These are phyloP conservation scores for Centropyge bicolor DNA, from an alignment of 2,797 vertebrate genomes.

Conservation along the genomic window DNA sequence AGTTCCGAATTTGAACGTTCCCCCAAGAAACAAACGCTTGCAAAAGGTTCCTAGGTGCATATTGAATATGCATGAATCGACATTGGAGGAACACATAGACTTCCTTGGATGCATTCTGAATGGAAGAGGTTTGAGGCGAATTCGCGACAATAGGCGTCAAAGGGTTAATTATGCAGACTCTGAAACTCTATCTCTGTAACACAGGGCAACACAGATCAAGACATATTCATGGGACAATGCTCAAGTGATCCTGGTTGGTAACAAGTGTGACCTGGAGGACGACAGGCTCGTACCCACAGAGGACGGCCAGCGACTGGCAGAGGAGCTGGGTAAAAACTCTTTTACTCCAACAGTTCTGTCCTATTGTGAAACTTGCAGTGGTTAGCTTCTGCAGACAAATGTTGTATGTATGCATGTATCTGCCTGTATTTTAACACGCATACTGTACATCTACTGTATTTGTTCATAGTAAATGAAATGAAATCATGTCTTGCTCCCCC, in stretches of 20 bases:
- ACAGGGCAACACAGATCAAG: constrained; percentile 95
- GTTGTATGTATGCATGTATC: neutral
- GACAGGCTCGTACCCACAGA: constrained; percentile 89
- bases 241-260: constrained; percentile 93
- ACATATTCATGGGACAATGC: constrained; percentile 96
- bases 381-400: neutral
- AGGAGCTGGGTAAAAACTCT: constrained; percentile 87
- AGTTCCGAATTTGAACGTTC: no score
- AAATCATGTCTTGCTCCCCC: neutral
- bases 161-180: neutral
- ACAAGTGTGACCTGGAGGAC: constrained; percentile 95
- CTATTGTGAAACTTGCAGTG: neutral
- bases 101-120: no score
- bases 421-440: neutral
- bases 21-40: no score
- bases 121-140: no score
- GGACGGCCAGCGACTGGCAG: constrained; percentile 88
- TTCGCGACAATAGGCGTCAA: no score
- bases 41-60: no score
- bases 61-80: no score
- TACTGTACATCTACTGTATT: neutral
- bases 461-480: neutral
- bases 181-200: constrained; percentile 8
- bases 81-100: no score
- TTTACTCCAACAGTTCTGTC: neutral